phyloP scores from a whole-genome alignment of 2,888 invertebrate genomes.

The Lepeophtheirus nordmannii region DNA sequence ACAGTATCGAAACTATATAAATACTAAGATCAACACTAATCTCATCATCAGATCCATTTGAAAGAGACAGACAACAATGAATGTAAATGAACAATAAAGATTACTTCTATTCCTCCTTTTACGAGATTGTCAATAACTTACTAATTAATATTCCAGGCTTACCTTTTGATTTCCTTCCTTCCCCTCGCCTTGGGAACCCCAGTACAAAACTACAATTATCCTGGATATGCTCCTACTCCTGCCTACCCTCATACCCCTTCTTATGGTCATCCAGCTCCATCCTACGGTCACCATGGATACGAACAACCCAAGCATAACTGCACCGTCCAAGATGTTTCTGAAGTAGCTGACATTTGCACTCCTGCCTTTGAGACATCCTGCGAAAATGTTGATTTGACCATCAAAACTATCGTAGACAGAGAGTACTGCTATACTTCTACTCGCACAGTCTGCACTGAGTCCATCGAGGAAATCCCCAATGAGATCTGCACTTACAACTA shows the following conservation, averaged over 20 bases:
- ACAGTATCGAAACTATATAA: not conserved
- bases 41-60: not conserved
- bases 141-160: not conserved
- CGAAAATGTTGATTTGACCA: conserved; percentile 18
- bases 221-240: conserved; percentile 1
- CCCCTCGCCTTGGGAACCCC: not conserved
- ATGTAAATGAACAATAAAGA: not conserved
- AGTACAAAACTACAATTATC: conserved; percentile 2
- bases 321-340: conserved; percentile 20
- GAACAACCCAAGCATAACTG: conserved; percentile 24
- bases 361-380: conserved; percentile 23
- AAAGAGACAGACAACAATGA: not conserved
- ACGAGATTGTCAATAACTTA: not conserved
- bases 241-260: conserved; percentile 13
- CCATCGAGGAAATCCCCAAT: conserved; percentile 20
- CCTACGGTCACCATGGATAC: conserved; percentile 15
- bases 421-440: conserved; percentile 15
- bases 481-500: conserved; percentile 24
- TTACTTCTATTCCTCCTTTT: not conserved
- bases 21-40: not conserved
- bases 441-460: conserved; percentile 24
- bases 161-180: not conserved
- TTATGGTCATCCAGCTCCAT: conserved; percentile 1
- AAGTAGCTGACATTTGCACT: conserved; percentile 23
- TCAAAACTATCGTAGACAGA: conserved; percentile 16